These are phyloP conservation scores for Ommatoiulus sabulosus DNA, from an alignment of 2,888 invertebrate genomes.

Conservation along the genomic window DNA sequence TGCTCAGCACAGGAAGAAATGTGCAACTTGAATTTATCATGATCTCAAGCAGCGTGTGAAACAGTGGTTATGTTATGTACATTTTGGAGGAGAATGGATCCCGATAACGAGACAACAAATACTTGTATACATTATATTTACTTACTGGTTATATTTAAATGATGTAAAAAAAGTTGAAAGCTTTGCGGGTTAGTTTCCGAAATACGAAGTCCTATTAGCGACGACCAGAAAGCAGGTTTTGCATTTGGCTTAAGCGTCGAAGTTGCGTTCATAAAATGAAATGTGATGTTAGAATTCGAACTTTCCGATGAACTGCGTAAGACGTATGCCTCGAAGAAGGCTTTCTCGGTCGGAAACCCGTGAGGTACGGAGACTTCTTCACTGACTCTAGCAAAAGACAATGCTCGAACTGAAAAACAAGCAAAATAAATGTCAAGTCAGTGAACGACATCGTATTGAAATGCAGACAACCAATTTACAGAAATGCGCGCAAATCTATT, in stretches of 20 bases:
- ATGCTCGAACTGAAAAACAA: conserved; percentile 23
- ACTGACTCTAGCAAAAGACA: conserved; percentile 39
- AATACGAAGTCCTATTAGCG: background rate
- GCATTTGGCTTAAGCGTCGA: background rate
- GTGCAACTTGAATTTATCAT: background rate
- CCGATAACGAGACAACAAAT: too few species aligned
- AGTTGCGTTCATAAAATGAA: conserved; percentile 22
- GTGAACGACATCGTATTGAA: too few species aligned
- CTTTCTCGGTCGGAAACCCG: background rate
- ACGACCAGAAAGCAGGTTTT: too few species aligned
- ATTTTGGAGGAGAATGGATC: too few species aligned
- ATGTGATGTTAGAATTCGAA: conserved; percentile 3
- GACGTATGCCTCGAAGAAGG: conserved; percentile 49
- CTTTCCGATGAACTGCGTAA: conserved; percentile 40
- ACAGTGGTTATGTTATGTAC: too few species aligned
- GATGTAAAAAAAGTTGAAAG: background rate
- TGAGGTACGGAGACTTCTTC: conserved; percentile 50
- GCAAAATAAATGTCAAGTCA: background rate
- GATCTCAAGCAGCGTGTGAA: too few species aligned
- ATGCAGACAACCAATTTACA: too few species aligned
- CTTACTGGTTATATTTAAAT: conserved; percentile 27
- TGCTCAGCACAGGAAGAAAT: too few species aligned
- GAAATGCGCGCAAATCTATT: too few species aligned
- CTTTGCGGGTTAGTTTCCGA: background rate
- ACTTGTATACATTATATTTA: background rate